Percentiles rank a stretch among this genome's conserved stretches.
These are phyloP conservation scores for Nematopogon swammerdamellus DNA, from an alignment of 2,888 invertebrate species.

Conservation along the genomic window DNA sequence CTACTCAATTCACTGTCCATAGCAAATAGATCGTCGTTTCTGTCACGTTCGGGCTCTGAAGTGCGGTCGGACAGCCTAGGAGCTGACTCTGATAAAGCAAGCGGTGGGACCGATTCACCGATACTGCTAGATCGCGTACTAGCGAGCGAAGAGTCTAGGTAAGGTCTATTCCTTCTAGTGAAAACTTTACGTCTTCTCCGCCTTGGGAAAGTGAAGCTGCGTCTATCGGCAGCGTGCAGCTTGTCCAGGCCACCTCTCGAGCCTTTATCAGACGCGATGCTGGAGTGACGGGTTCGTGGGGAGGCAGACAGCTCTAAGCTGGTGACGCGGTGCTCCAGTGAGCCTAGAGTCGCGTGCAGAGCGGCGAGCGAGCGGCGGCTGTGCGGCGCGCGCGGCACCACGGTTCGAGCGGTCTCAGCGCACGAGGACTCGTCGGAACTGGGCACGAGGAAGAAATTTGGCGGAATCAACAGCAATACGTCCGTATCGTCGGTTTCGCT, in stretches of 20 bases:
- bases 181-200: constrained; percentile 28
- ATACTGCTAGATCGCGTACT: constrained; percentile 27
- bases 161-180: constrained; percentile 17
- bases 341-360: constrained; percentile 17
- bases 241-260: constrained; percentile 23
- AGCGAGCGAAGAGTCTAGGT: constrained; percentile 27
- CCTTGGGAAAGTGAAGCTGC: constrained; percentile 40
- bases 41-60: not conserved
- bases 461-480: constrained; percentile 74
- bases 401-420: constrained; percentile 40
- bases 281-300: constrained; percentile 9
- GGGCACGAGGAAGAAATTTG: constrained; percentile 67
- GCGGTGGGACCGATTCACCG: constrained; percentile 17
- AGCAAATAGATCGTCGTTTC: constrained; percentile 26
- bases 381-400: constrained; percentile 17
- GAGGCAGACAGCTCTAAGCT: constrained; percentile 27
- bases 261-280: constrained; percentile 20
- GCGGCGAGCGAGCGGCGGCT: not conserved
- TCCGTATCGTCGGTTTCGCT: constrained; percentile 76
- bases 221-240: constrained; percentile 27
- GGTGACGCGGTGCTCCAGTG: constrained; percentile 56
- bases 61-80: not conserved
- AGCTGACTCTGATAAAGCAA: constrained; percentile 18
- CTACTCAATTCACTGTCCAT: constrained; percentile 51
- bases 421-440: constrained; percentile 46